Evolutionary conservation across 2,888 invertebrate genomes (phyloP), one percentile per base, ranked within the genome.

Genomic region (Neoitamus cyanurus): DNA sequence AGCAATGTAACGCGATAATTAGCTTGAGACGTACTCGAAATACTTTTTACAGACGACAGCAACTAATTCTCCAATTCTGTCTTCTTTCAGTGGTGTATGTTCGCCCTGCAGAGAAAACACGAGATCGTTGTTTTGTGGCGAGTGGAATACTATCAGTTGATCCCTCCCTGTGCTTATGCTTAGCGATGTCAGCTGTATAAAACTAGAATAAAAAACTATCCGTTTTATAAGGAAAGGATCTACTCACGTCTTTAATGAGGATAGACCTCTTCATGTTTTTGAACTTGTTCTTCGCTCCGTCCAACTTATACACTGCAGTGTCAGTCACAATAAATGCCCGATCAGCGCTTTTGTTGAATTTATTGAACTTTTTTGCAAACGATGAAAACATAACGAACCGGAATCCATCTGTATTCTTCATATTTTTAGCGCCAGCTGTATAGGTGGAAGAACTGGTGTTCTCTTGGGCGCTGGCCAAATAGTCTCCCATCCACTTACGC

Each of bases 311-410:
- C 87, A 99, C 94, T 37, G 94, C 94, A 28, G 93, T 93, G 87
- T 98, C 97, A 0, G 98, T 98, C 86, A 99, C 92, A 36, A 98
- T 93, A 86, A 99, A 92, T n/a, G 96, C 97, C 84, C 99, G 93
- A 90, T 97, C 97, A 0, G 97, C 96, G 89, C 94, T 93, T 91
- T 96, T 96, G 92, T 95, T 95, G 92, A 93, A 94, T 30, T 88
- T 88, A 86, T 91, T 91, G 87, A 90, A 91, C 84, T 92, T 91
- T 86, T 90, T 91, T 5, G 87, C 89, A 84, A 91, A 91, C 36
- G 90, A 88, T 2, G 91, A 92, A 88, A 91, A 93, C 46, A 92
- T 87, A 68, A 92, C 91, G 72, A 91, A 90, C 83, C 92, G 92
- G 89, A 95, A 96, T 85, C 93, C 93, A 88, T 96, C 95, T 1